phyloP scores from a whole-genome alignment of 2,113 vertebrate species.

The Circaetus gallicus region DNA sequence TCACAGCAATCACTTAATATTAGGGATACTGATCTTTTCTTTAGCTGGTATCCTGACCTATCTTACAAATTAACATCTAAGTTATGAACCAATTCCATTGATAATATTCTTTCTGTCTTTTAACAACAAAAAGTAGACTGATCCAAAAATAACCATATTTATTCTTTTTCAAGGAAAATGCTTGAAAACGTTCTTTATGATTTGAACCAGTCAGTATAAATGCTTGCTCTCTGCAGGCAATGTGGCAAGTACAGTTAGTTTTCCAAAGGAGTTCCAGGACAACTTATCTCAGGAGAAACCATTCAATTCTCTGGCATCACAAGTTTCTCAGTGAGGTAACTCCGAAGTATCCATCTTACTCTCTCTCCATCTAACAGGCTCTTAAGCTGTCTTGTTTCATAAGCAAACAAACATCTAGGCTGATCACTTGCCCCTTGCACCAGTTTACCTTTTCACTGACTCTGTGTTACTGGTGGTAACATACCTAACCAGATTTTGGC shows the following conservation, averaged over 20 bases:
- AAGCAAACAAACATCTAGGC: background rate
- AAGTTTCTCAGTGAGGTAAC: background rate
- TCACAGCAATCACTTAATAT: background rate
- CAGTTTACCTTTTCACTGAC: background rate
- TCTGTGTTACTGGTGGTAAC: background rate
- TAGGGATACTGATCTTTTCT: background rate
- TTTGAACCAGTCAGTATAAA: background rate
- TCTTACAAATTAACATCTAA: background rate
- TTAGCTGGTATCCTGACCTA: background rate
- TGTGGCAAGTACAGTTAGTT: background rate
- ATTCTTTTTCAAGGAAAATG: background rate
- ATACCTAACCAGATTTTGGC: background rate
- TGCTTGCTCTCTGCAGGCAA: background rate
- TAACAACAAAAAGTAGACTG: background rate
- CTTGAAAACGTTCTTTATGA: background rate
- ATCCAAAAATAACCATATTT: background rate
- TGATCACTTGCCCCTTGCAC: background rate
- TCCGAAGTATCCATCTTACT: background rate
- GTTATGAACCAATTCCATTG: background rate
- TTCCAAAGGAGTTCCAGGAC: background rate
- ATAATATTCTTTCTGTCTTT: background rate
- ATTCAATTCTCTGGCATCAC: background rate
- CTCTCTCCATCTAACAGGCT: background rate
- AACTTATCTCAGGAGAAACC: background rate
- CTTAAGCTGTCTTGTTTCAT: background rate